Base-by-base conservation (phyloP, 2,797 vertebrate species). In the Leptodactylus fallax region DNA sequence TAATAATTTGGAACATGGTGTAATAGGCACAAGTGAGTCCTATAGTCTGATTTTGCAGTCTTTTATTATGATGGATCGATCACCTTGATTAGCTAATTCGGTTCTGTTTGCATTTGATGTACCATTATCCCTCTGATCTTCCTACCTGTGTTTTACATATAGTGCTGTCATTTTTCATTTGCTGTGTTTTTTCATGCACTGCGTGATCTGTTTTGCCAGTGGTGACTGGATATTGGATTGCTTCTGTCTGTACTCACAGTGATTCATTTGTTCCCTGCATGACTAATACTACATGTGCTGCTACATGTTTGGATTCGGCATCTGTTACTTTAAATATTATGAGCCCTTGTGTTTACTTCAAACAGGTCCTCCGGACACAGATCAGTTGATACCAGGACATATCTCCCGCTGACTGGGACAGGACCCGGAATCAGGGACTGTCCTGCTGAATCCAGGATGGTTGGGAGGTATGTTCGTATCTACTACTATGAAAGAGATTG, bases 41-140 rank as follows among this genome's bases (percentile, higher is more conserved):
- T 10, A 51, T 51, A 23, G 7, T 23, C 3, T 49, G 69, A 25
- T 49, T 60, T 23, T 83, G 25, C 65, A 27, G 53, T 19, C 47
- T 72, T 3, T 72, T 83, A 71, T 45, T 56, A 58, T 76, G 21
- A 76, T 84, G 11, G 36, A n/a, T n/a, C n/a, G n/a, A n/a, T n/a
- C n/a, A n/a, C n/a, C n/a, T n/a, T n/a, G n/a, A 84, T 45, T 84
- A 36, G 4, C 51, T 17, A 77, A 61, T 65, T 77, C 45, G 53
- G 45, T 63, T 27, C 13, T 4, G 49, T 85, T 51, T 65, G 56
- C 45, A 77, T 77, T 51, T 12, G 56, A 53, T 53, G 47, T 47
- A 6, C 17, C 58, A 78, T 78, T 85, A 65, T 85, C 23, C n/a
- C 77, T 16, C 9, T 51, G 45, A 27, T 77, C 63, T 21, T 23